Conservation (phyloP, 2,797 vertebrate genomes). For the Mallotus villosus region DNA sequence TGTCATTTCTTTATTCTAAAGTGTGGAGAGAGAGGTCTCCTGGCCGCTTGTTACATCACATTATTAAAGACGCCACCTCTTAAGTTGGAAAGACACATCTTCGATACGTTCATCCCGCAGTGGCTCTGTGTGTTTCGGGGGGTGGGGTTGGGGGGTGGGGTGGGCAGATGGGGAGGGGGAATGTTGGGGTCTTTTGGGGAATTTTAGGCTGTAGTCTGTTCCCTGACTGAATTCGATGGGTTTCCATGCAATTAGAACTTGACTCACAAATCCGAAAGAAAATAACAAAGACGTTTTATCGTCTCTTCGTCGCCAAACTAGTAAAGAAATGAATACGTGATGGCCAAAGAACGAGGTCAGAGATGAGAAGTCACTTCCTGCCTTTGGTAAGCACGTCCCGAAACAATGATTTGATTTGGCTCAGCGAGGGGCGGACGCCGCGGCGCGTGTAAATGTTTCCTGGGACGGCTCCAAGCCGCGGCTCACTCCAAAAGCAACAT, state of each 20-base stretch:
- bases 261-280: neutral
- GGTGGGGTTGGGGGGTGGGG: neutral
- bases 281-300: neutral
- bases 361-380: constrained; percentile 5
- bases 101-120: constrained; percentile 15
- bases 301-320: neutral
- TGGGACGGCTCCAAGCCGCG: constrained; percentile 67
- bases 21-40: constrained; percentile 54
- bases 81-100: constrained; percentile 36
- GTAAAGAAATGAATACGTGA: no score
- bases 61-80: constrained; percentile 56
- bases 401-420: constrained; percentile 45
- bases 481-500: constrained; percentile 73
- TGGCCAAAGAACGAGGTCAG: neutral
- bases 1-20: constrained; percentile 73
- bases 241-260: neutral
- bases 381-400: constrained; percentile 30
- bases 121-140: constrained; percentile 4
- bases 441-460: constrained; percentile 66
- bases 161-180: neutral
- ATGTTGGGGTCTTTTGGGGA: no score
- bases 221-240: neutral
- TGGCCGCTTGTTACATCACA: constrained; percentile 55
- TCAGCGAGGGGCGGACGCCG: constrained; percentile 38
- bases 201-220: no score